These are phyloP conservation scores for Myoxocephalus aenaeus DNA, from an alignment of 2,797 vertebrate genomes.

Conservation along the genomic window DNA sequence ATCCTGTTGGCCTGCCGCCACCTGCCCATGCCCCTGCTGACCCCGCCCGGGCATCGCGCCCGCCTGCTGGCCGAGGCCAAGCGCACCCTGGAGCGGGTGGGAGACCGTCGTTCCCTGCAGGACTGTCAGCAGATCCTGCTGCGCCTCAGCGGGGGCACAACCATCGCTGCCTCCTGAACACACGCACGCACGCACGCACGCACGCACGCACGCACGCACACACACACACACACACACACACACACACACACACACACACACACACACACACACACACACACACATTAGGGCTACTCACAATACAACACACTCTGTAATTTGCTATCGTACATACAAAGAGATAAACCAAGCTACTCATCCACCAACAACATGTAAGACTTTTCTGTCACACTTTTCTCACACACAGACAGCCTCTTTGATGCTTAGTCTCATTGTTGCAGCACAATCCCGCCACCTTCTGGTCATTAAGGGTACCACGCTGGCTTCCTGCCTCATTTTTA, in stretches of 20 bases:
- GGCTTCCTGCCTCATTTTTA: constrained; percentile 25
- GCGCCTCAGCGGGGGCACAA: constrained; percentile 93
- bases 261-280: background rate
- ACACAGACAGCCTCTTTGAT: constrained; percentile 16
- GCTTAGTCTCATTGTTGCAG: constrained; percentile 31
- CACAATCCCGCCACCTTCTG: constrained; percentile 59
- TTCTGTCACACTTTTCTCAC: background rate
- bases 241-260: background rate
- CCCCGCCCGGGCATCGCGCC: constrained; percentile 92
- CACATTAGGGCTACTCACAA: constrained; percentile 32
- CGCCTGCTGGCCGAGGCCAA: constrained; percentile 95
- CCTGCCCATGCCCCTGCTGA: constrained; percentile 94
- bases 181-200: constrained; percentile 3
- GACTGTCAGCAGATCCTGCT: constrained; percentile 98
- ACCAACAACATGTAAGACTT: constrained; percentile 5
- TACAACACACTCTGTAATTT: background rate
- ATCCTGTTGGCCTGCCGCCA: constrained; percentile 96
- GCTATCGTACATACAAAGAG: background rate
- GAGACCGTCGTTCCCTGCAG: constrained; percentile 93
- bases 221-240: too few relatives aligned
- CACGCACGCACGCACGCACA: constrained; percentile 1
- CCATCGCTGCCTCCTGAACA: constrained; percentile 92
- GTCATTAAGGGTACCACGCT: constrained; percentile 27
- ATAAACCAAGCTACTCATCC: constrained; percentile 14
- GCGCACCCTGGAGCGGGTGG: constrained; percentile 95